Evolutionary conservation across 30 jellyfish, hydroid and myxozoan species (phyloP), one percentile per base, ranked within the genome.

Genomic region (Cassiopea xamachana): DNA sequence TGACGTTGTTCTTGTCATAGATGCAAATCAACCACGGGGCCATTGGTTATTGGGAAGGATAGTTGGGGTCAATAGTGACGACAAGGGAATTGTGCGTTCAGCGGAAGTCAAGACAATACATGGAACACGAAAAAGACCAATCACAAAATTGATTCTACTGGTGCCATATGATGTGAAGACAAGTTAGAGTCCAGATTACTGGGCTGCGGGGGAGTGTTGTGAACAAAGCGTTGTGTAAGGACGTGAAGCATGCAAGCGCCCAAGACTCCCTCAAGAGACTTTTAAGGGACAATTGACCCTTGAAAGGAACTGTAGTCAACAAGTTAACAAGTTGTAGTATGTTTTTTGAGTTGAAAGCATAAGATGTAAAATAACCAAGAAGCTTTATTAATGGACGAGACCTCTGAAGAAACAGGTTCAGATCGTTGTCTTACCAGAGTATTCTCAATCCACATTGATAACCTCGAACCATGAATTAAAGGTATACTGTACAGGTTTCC

Each of bases 181-280:
- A 45, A 81, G 89, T 48, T 81, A 59, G 80, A 81, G 89, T 81
- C 89, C 89, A 58, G 89, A 77, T 81, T 27, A 80, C 89, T 81
- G 89, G 80, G 55, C 89, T 81, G 89, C 80, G 80, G 79, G 89
- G 74, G 0, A 75, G 75, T 78, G 87, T 78, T 78, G 14, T 78
- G 87, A 78, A 0, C 7, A 55, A 10, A 55, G 0, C 10, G 0
- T 55, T 10, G 12, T 55, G 0, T 55, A 55, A 55, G 12, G 64
- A 55, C n/a, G n/a, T n/a, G n/a, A n/a, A n/a, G 64, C 12, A 55
- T 55, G 12, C 64, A 55, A 6, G 64, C 64, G 12, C 64, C 64
- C 64, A 55, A 10, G 12, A 55, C 64, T 55, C 64, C 64, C 64
- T 55, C 64, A 55, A 27, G 39, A 27, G 39, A 27, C 39, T 27